Evolutionary conservation across 2,113 vertebrate genomes (phyloP), one percentile per base, ranked within the genome.

Genomic region (Alethe castanea): DNA sequence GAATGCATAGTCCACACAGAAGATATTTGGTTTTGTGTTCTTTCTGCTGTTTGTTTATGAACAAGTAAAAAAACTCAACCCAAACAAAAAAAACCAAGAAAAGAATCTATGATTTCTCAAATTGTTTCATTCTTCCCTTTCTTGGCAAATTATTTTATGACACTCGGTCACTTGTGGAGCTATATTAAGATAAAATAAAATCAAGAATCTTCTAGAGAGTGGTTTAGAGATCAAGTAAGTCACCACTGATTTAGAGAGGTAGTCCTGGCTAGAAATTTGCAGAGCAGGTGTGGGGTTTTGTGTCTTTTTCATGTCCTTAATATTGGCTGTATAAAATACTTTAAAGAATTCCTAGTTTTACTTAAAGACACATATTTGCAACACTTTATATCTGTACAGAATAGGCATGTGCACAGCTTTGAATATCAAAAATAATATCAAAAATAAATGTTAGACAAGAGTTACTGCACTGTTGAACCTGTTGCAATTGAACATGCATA

Each of bases 301-400:
- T 25, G 50, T 17, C 24, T 53, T 69, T 65, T 80, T 73, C 48
- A 28, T 3, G 3, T 64, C n/a, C 5, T 65, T 79, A 23, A 35
- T 42, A 35, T 4, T 48, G 38, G 19, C 42, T 44, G 1, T 28
- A 40, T 66, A 44, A 89, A 83, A 53, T 48, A 71, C 4, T 76
- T 59, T 1, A 38, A 88, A 80, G 22, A 88, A 81, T 60, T 56
- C 1, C 3, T 23, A 3, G 7, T 84, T 94, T 84, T 71, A n/a
- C 38, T 66, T 44, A 1, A 82, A 80, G 40, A 3, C 22, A 60
- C 13, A 2, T 42, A 33, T 59, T 81, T 61, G 16, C 36, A 60
- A 9, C 22, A 13, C 8, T 6, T 31, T 48, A 3, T 19, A 5
- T 1, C 0, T n/a, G 14, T 60, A 36, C 0, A 2, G 36, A 24